A percentile compares a stretch with the other conserved stretches of the same genome.
Evolutionary conservation across 2,113 vertebrate genomes (phyloP).

Genomic region (Harpagus bidentatus): DNA sequence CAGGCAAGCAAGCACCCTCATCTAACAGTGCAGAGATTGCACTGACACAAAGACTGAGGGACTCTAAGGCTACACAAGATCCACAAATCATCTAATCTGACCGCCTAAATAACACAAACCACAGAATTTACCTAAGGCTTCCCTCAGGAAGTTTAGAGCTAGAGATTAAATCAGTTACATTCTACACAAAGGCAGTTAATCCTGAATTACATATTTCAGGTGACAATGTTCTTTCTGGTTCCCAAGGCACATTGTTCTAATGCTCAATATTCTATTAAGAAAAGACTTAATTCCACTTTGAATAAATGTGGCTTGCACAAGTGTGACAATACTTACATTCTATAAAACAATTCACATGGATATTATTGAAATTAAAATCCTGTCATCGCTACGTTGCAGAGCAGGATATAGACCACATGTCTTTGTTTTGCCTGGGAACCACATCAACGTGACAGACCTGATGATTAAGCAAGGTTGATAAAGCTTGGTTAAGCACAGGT

Average conservation of each 20-base stretch:
- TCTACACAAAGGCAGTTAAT: not conserved
- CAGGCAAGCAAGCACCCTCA: not conserved
- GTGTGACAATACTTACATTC: not conserved
- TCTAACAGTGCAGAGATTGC: not conserved
- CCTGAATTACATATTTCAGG: not conserved
- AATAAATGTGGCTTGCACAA: not conserved
- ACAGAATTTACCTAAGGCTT: not conserved
- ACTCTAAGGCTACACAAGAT: not conserved
- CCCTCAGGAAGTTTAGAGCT: not conserved
- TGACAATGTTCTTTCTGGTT: not conserved
- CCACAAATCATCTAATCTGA: not conserved
- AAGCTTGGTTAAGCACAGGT: not conserved
- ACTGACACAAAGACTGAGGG: not conserved
- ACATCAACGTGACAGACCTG: not conserved
- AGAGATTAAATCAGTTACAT: not conserved
- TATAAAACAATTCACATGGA: not conserved
- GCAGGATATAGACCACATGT: fast-evolving
- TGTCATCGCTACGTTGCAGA: not conserved
- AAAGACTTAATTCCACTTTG: not conserved
- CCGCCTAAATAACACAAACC: not conserved
- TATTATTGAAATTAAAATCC: not conserved
- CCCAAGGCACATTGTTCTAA: not conserved
- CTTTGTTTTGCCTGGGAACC: not conserved
- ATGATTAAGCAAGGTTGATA: not conserved
- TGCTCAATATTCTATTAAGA: not conserved